Evolutionary conservation across 1,140 invertebrate species (phyloP), one percentile per base, ranked within the genome.

Genomic region (Aphelenchoides fujianensis): DNA sequence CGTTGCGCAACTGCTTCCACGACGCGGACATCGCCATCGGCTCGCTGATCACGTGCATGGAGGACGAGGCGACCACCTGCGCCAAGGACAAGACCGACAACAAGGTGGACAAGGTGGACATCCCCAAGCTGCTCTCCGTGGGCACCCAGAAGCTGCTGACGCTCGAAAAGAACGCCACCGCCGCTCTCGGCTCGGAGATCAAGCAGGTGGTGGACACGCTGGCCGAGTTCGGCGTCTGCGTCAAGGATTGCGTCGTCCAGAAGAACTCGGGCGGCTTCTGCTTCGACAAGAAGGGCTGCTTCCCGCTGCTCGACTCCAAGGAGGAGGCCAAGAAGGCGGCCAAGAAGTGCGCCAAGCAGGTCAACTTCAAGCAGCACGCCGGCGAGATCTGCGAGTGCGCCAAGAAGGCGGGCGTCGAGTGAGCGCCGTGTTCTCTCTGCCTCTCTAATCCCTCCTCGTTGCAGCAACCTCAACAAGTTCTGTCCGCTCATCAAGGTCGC

Each of bases 231-330:
- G 70, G 66, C 27, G 31, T 34, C 19, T 72, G 70, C 30, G 70
- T 72, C 31, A 72, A 72, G 37, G 37, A 73, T 31, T 72, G 70
- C 31, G 3, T 72, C 12, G 31, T 54, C 28, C 48, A 72, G 37
- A 72, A 72, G 53, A 72, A 72, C 70, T 2, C 71, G 27, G 34
- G 34, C 2, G 70, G 70, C 27, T 72, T 72, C 70, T 72, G 70
- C 31, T 72, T 72, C 32, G 70, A 72, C 28, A 34, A 66, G 63
- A 66, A 66, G 32, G 31, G 34, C 27, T 68, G 66, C 66, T 57
- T 59, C 7, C 66, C 52, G n/a, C 19, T 27, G 52, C 35, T 68
- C 28, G 37, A 61, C 9, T 28, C 16, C 7, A 41, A 34, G 30
- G 48, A 68, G 16, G 63, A 66, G 1, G 66, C 52, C 0, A 68